Evolutionary conservation across 2,797 vertebrate species (phyloP).

Genomic region (Alfaro cultratus): DNA sequence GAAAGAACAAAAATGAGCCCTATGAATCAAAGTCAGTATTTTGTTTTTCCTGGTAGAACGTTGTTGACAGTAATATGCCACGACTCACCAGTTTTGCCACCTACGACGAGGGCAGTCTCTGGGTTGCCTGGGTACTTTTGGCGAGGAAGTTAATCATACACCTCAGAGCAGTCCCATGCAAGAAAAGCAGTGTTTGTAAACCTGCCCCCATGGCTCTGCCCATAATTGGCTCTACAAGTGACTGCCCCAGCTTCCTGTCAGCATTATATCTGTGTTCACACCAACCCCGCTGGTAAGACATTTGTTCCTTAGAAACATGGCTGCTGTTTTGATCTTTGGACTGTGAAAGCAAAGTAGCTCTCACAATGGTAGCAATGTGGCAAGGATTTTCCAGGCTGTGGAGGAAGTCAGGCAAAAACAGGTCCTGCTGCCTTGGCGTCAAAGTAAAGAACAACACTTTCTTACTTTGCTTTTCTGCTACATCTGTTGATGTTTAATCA

Average conservation of each 20-base stretch:
- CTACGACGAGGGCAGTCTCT: constrained; percentile 75
- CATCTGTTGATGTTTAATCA: constrained; percentile 46
- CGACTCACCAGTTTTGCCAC: constrained; percentile 72
- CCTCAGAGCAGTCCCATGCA: constrained; percentile 77
- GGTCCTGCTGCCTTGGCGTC: constrained; percentile 57
- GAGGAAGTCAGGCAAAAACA: constrained; percentile 68
- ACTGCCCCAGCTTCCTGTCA: constrained; percentile 84
- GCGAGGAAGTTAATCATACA: constrained; percentile 84
- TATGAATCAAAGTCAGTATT: constrained; percentile 27
- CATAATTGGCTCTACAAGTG: constrained; percentile 83
- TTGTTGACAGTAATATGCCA: constrained; percentile 54
- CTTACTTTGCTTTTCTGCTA: constrained; percentile 45
- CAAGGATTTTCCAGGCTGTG: constrained; percentile 73
- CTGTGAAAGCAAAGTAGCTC: constrained; percentile 82
- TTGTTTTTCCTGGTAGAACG: constrained; percentile 50
- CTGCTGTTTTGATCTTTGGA: constrained; percentile 85
- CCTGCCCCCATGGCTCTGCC: constrained; percentile 78
- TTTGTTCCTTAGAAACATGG: constrained; percentile 83
- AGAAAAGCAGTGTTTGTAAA: constrained; percentile 84
- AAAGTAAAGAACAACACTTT: constrained; percentile 37
- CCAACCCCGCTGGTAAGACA: constrained; percentile 76
- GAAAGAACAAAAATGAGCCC: constrained; percentile 40
- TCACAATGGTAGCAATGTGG: constrained; percentile 78
- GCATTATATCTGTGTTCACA: constrained; percentile 84
- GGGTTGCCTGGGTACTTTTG: constrained; percentile 73